Evolutionary conservation across 2,888 invertebrate genomes (phyloP).

Genomic region (Melikaiella ostensackeni): DNA sequence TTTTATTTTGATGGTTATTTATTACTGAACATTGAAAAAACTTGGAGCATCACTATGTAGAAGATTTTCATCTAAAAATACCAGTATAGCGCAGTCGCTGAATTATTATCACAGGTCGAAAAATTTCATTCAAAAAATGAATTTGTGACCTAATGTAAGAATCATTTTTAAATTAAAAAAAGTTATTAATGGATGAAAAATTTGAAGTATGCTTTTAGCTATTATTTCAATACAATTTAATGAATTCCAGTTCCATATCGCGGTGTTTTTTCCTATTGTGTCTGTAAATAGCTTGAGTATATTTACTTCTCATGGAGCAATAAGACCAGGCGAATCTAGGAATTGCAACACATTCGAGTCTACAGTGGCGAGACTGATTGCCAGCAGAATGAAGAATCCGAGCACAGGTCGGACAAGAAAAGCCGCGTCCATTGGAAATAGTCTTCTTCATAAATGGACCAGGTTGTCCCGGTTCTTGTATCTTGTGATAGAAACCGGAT

Average conservation of each 20-base stretch:
- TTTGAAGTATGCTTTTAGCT: not conserved
- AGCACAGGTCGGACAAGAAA: conserved; percentile 65
- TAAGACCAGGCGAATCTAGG: conserved; percentile 72
- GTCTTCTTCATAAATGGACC: conserved; percentile 23
- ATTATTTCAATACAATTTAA: conserved; percentile 63
- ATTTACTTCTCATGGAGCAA: conserved; percentile 69
- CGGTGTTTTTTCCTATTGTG: conserved; percentile 64
- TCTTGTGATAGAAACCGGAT: conserved; percentile 3
- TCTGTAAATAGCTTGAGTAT: conserved; percentile 61
- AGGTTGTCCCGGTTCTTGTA: not conserved
- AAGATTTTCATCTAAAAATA: not conserved
- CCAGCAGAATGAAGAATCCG: conserved; percentile 63
- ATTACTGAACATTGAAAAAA: not conserved
- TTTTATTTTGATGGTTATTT: not conserved
- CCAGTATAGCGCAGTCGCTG: not conserved
- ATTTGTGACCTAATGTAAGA: not conserved
- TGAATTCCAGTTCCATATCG: conserved; percentile 61
- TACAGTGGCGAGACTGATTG: conserved; percentile 66
- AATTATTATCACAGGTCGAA: conserved; percentile 9
- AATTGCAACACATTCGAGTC: conserved; percentile 65
- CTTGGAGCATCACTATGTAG: not conserved
- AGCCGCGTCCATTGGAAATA: conserved; percentile 52
- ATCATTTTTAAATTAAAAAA: not conserved
- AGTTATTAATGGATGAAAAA: not conserved
- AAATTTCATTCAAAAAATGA: not conserved